Conservation (phyloP, 2,797 vertebrate genomes). For the Chaetophractus vellerosus region DNA sequence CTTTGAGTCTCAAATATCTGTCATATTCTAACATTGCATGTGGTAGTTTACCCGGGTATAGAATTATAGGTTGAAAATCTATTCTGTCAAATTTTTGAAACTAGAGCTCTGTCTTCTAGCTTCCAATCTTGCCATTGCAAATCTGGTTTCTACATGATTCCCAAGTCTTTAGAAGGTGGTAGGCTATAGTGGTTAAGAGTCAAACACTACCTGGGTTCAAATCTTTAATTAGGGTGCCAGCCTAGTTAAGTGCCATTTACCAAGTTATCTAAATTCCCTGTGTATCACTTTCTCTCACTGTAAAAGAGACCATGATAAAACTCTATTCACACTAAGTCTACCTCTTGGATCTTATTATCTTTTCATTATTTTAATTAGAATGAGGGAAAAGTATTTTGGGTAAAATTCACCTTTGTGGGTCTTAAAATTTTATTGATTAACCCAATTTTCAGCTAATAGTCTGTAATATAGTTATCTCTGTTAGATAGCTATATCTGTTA, state of each 20-base stretch:
- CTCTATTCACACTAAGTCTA: neutral
- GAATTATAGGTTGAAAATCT: neutral
- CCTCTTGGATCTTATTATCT: neutral
- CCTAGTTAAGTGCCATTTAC: neutral
- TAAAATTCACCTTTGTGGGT: neutral
- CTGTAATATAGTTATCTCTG: neutral
- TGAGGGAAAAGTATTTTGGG: neutral
- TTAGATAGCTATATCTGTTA: too few species aligned
- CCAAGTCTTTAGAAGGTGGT: neutral
- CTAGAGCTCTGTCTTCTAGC: neutral
- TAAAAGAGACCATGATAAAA: neutral
- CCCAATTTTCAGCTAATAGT: neutral
- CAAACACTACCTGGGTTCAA: neutral
- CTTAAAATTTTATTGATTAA: neutral
- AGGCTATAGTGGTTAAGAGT: neutral
- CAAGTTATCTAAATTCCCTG: neutral
- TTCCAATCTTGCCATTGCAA: neutral
- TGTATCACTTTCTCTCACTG: neutral
- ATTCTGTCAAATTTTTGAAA: slow-evolving; percentile 49
- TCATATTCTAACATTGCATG: neutral
- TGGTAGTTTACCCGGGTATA: neutral
- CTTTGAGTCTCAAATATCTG: neutral
- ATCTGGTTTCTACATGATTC: neutral
- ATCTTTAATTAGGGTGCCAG: neutral
- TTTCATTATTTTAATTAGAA: neutral